phyloP scores from a whole-genome alignment of 2,113 vertebrate genomes.

The Mesitornis unicolor region DNA sequence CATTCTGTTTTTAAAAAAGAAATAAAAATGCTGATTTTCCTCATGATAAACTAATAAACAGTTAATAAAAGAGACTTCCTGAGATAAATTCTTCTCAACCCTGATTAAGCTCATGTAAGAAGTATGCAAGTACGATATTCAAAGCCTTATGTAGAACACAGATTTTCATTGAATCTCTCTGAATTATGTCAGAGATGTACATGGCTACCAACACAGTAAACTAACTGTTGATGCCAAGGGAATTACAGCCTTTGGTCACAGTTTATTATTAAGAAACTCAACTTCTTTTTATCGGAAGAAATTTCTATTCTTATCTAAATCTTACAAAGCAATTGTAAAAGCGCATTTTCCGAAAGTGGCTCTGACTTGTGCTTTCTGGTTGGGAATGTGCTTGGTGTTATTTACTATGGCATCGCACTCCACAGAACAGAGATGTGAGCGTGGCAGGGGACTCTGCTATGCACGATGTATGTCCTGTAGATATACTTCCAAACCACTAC shows the following conservation, averaged over 20 bases:
- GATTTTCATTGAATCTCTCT: background rate
- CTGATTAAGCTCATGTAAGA: background rate
- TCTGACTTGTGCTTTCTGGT: background rate
- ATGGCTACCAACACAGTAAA: background rate
- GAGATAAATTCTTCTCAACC: background rate
- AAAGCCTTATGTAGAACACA: background rate
- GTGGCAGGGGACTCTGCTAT: background rate
- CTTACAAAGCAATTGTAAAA: background rate
- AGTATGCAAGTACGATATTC: background rate
- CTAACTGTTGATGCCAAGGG: background rate
- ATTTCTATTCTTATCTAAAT: background rate
- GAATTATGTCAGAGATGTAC: background rate
- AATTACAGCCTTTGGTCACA: background rate
- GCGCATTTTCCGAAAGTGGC: background rate
- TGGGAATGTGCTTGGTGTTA: background rate
- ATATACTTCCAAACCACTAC: background rate
- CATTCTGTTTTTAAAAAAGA: background rate
- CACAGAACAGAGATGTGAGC: background rate
- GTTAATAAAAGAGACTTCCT: background rate
- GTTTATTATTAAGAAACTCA: background rate
- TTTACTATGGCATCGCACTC: background rate
- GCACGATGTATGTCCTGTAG: background rate
- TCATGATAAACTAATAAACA: background rate
- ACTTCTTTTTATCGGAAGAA: background rate
- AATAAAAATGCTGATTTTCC: fast-evolving